Evolutionary conservation across 1,140 invertebrate genomes (phyloP).

Genomic region (Magallana ariakensis): DNA sequence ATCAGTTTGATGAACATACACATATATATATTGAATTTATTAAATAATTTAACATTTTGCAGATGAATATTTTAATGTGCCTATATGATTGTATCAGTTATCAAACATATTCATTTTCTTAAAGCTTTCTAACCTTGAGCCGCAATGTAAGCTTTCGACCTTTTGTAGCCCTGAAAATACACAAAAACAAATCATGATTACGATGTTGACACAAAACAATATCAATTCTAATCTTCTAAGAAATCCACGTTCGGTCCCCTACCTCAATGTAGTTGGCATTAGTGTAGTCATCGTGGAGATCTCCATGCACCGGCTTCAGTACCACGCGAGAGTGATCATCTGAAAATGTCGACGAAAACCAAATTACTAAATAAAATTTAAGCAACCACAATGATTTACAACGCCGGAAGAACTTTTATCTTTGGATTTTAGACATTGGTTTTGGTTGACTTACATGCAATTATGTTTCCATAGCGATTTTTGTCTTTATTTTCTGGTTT

Average conservation of each 20-base stretch:
- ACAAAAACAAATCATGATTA: slow-evolving; percentile 17
- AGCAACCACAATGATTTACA: background rate
- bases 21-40: too few species aligned
- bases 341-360: slow-evolving; percentile 79
- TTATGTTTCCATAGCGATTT: slow-evolving; percentile 97
- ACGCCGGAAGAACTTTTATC: too few species aligned
- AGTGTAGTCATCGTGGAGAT: slow-evolving; percentile 89
- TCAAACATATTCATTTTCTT: background rate
- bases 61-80: too few species aligned
- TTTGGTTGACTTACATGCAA: slow-evolving; percentile 86
- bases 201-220: too few species aligned
- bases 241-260: slow-evolving; percentile 63
- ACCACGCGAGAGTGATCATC: slow-evolving; percentile 96
- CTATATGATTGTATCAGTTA: too few species aligned
- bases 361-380: background rate
- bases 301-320: slow-evolving; percentile 85
- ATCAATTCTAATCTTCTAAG: too few species aligned
- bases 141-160: slow-evolving; percentile 73
- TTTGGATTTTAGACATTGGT: background rate
- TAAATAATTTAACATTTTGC: too few species aligned
- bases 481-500: slow-evolving; percentile 92
- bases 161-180: slow-evolving; percentile 74
- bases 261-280: slow-evolving; percentile 98
- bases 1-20: too few species aligned
- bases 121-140: slow-evolving; percentile 71